These are phyloP conservation scores for Boloria selene DNA, from an alignment of 2,888 invertebrate genomes.

Conservation along the genomic window DNA sequence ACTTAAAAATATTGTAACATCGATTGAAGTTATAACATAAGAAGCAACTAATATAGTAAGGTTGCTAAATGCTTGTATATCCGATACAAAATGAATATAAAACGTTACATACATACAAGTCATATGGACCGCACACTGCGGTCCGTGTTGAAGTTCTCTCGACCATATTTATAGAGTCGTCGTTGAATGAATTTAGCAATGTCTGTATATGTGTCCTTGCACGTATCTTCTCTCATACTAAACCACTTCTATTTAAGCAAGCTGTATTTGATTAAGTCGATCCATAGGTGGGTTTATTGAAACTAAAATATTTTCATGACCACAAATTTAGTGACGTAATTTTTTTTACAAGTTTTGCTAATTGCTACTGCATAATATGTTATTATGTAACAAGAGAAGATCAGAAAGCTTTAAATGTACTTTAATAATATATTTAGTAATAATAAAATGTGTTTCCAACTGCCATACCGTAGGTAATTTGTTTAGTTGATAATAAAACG, in stretches of 20 bases:
- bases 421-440: no score
- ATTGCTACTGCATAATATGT: neutral
- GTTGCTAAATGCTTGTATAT: no score
- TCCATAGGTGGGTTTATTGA: neutral
- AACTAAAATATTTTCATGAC: slow-evolving; percentile 4
- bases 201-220: slow-evolving; percentile 3
- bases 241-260: neutral
- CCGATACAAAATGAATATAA: neutral
- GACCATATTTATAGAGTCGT: slow-evolving; percentile 18
- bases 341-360: no score
- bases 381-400: neutral
- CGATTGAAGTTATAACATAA: no score
- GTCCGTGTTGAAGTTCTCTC: slow-evolving; percentile 17
- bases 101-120: slow-evolving; percentile 15
- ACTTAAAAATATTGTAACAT: no score
- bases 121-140: slow-evolving; percentile 17
- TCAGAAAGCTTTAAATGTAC: no score
- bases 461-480: no score
- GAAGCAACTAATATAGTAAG: neutral
- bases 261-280: slow-evolving; percentile 1
- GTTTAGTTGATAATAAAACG: no score
- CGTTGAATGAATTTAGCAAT: slow-evolving; percentile 18
- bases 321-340: no score
- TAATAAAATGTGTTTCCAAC: no score
- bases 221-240: slow-evolving; percentile 16